Evolutionary conservation across 2,888 invertebrate genomes (phyloP), one percentile per base, ranked within the genome.

Genomic region (Pseudococcus jackbeardsleyi): DNA sequence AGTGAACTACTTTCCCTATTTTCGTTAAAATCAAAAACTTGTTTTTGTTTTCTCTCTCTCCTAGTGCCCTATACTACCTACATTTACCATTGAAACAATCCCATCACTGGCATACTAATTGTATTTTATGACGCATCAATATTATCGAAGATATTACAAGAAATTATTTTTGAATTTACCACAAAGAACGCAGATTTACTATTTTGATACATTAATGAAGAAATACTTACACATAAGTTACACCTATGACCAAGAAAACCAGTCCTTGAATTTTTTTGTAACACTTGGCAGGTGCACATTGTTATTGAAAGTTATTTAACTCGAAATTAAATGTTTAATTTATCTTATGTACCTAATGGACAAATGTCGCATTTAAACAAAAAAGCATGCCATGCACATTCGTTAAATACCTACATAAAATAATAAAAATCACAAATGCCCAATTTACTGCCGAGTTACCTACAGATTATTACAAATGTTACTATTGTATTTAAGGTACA

Each of bases 231-330:
- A 33, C 59, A 59, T 59, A 19, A 54, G 5, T 50, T n/a, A 54
- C 5, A 54, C 6, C 42, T 5, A 9, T 3, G 26, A 33, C 26
- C 9, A n/a, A 64, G 64, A 22, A 11, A 64, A 64, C 64, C 22
- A 22, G 64, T 64, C 64, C 64, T 64, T 64, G 64, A 64, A 64
- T 19, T 64, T 64, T 54, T 59, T 64, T 64, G 22, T 22, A 64
- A 64, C 9, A 64, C 64, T 64, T 64, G 64, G 64, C 64, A 64
- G 64, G 22, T 64, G 64, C 64, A 64, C 22, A 64, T 64, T 64
- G 22, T 64, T 64, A 64, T 64, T 64, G 64, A 64, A 64, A 64
- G 64, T 22, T 22, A 19, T 64, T 64, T 42, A 42, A 42, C 42
- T 42, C 3, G 19, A 64, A 64, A 64, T 64, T 19, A 64, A 64